phyloP scores from a whole-genome alignment of 2,888 invertebrate genomes.

The Orthosia gracilis region DNA sequence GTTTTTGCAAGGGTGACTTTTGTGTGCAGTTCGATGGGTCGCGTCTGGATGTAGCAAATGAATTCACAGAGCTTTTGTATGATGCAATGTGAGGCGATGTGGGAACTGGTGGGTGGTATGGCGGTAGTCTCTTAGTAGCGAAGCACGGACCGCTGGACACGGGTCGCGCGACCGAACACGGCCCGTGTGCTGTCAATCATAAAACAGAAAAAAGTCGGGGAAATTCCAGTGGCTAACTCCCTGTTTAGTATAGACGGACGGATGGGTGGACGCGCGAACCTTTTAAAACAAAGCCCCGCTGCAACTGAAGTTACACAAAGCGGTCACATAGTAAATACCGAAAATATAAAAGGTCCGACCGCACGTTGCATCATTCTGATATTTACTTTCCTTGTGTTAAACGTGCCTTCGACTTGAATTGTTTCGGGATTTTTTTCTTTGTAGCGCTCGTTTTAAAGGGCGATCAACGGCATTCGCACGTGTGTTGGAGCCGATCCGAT shows the following conservation, averaged over 20 bases:
- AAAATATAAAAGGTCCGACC: conserved; percentile 67
- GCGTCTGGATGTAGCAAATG: conserved; percentile 73
- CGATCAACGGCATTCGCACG: conserved; percentile 79
- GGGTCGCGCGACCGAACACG: conserved; percentile 88
- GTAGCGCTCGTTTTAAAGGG: conserved; percentile 79
- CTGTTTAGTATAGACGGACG: conserved; percentile 80
- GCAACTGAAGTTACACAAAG: conserved; percentile 78
- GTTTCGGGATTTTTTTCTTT: conserved; percentile 72
- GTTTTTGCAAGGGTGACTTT: conserved; percentile 69
- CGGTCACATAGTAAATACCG: conserved; percentile 76
- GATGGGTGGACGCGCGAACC: conserved; percentile 72
- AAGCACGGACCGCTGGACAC: conserved; percentile 86
- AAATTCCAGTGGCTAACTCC: conserved; percentile 85
- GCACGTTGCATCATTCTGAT: conserved; percentile 64
- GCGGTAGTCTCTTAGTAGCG: conserved; percentile 82
- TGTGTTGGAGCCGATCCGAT: conserved; percentile 79
- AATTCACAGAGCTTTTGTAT: conserved; percentile 79
- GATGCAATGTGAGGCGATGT: conserved; percentile 84
- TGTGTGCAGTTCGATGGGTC: conserved; percentile 74
- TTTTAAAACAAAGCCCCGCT: conserved; percentile 77
- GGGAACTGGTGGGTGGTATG: conserved; percentile 75
- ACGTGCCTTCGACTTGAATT: conserved; percentile 61
- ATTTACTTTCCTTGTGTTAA: conserved; percentile 67
- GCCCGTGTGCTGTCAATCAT: conserved; percentile 90
- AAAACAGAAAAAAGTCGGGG: conserved; percentile 85